Evolutionary conservation across 2,797 vertebrate species (phyloP), one percentile per base, ranked within the genome.

Genomic region (Megalops cyprinoides): DNA sequence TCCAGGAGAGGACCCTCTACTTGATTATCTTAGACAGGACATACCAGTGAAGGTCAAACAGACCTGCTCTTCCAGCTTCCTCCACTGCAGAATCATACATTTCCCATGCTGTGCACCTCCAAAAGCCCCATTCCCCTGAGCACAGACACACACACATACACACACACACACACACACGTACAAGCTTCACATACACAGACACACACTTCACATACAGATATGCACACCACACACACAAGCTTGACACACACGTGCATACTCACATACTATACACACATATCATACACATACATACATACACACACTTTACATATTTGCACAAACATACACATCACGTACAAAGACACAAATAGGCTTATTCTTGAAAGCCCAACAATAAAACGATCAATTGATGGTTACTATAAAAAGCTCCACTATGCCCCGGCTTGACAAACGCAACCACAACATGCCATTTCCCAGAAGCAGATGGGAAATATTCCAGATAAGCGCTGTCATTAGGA

Each of bases 21-120:
- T 85, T 86, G 80, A 87, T 87, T 82, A 82, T 82, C 74, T 62
- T 49, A 62, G 56, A 78, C 78, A 79, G 77, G 48, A n/a, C 81
- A 82, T 83, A 84, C 9, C 42, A 79, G 48, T 80, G 77, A 90
- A 89, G 87, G 88, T 87, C 82, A 85, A 77, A 83, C 71, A 81
- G 82, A 49, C 82, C 80, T 78, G 65, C 76, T 67, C 65, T 28
- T 60, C 58, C 6, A 9, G 58, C 58, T 31, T 31, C 25, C 58
- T 31, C 53, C 31, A 31, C 58, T 28, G 39, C 14, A 67, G 9
- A 37, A 0, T 6, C 5, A 39, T 34, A 10, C 39, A 15, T 20
- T 7, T 34, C 62, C 9, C 18, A 58, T 58, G 20, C 28, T 2
- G 15, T 18, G 62, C 31, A 15, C 34, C 34, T 18, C 10, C 62